phyloP scores from a whole-genome alignment of 2,888 invertebrate species.

The Mesoligia furuncula region DNA sequence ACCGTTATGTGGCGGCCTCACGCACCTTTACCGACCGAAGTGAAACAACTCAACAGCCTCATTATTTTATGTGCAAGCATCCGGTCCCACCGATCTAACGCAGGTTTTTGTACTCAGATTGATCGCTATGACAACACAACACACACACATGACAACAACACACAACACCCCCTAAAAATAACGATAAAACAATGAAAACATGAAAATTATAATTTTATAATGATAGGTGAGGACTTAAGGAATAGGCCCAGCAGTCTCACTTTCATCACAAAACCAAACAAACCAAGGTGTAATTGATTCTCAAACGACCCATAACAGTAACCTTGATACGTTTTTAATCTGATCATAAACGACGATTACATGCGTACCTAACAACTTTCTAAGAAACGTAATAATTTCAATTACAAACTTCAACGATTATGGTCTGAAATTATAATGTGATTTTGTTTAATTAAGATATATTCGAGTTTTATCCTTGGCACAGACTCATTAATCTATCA shows the following conservation, averaged over 20 bases:
- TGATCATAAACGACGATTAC: conserved; percentile 36
- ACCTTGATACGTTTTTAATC: conserved; percentile 57
- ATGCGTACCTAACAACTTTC: conserved; percentile 1
- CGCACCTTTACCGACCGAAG: not conserved
- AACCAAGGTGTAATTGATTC: conserved; percentile 20
- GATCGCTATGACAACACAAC: not conserved
- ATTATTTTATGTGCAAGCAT: conserved; percentile 4
- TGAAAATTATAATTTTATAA: not conserved
- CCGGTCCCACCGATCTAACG: not conserved
- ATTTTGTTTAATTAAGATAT: conserved; percentile 20
- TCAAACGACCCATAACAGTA: not conserved
- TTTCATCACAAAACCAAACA: conserved; percentile 2
- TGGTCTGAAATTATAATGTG: conserved; percentile 12
- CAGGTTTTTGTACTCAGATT: not conserved
- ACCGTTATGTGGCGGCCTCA: not conserved
- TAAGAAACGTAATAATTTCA: conserved; percentile 39
- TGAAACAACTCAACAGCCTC: not conserved
- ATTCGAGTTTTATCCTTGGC: not conserved
- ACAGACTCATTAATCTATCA: not conserved
- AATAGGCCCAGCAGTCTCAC: not conserved
- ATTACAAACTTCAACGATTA: conserved; percentile 30
- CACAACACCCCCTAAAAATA: too few species aligned
- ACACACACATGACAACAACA: too few species aligned
- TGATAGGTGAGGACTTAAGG: not conserved
- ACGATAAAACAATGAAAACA: not conserved